Evolutionary conservation across 37 sponge, comb jelly and placozoan genomes (phyloP).

Genomic region (Haliclona indistincta): DNA sequence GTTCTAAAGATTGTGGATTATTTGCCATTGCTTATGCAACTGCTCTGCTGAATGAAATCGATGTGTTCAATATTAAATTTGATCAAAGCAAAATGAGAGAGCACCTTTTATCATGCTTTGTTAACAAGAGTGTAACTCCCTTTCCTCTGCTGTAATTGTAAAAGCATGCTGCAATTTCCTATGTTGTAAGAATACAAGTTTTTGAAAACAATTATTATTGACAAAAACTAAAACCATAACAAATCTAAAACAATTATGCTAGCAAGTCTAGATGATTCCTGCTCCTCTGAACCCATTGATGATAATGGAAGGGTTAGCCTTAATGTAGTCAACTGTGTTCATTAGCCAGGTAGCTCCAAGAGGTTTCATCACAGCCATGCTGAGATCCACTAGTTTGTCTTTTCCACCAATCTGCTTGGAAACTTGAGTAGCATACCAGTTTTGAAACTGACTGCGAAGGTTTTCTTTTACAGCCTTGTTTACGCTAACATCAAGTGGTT

Average conservation of each 20-base stretch:
- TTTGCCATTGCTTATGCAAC: constrained; percentile 55
- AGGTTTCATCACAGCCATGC: constrained; percentile 42
- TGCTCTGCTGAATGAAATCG: constrained; percentile 26
- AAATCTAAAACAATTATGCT: too few species aligned
- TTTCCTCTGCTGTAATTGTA: neutral
- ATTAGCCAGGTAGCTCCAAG: constrained; percentile 61
- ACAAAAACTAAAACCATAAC: neutral
- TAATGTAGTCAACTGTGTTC: constrained; percentile 41
- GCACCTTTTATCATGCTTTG: constrained; percentile 31
- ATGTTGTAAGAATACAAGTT: constrained; percentile 1
- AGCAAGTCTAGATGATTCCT: constrained; percentile 41
- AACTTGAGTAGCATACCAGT: constrained; percentile 57
- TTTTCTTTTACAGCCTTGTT: constrained; percentile 56
- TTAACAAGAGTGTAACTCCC: neutral
- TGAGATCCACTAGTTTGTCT: constrained; percentile 26
- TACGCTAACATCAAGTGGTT: constrained; percentile 55
- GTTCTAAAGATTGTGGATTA: constrained; percentile 46
- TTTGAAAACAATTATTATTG: neutral
- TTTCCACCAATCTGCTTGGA: constrained; percentile 14
- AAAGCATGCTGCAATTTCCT: neutral
- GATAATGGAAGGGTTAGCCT: constrained; percentile 22
- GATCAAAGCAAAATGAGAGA: constrained; percentile 38
- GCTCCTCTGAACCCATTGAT: constrained; percentile 64
- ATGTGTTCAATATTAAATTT: neutral
- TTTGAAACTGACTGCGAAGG: constrained; percentile 34